A percentile compares a stretch with the other conserved stretches of the same genome.
These are phyloP conservation scores for Aleadryas rufinucha DNA, from an alignment of 2,113 vertebrate species.

Conservation along the genomic window DNA sequence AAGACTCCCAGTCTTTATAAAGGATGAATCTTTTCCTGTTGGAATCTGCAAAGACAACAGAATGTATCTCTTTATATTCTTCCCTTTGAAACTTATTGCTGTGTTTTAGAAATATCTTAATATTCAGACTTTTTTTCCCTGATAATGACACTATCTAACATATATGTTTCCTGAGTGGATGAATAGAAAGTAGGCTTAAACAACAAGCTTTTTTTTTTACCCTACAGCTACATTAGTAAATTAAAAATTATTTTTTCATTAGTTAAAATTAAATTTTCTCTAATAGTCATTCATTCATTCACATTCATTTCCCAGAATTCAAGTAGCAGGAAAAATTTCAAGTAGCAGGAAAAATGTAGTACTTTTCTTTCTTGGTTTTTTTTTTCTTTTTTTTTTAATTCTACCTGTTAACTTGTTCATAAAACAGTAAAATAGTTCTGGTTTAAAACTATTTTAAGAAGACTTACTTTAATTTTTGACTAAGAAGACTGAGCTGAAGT, in stretches of 20 bases:
- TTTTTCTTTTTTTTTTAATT: neutral
- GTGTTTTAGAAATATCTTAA: neutral
- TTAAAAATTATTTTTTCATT: neutral
- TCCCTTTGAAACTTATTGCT: neutral
- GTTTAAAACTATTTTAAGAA: neutral
- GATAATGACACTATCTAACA: neutral
- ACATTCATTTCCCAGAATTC: neutral
- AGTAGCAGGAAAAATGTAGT: neutral
- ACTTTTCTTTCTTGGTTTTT: neutral
- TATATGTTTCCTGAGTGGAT: neutral
- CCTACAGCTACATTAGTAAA: neutral
- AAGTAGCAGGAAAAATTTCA: neutral
- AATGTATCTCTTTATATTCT: neutral
- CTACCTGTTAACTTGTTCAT: neutral
- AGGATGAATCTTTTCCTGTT: neutral
- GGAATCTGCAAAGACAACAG: neutral
- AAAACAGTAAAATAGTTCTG: neutral
- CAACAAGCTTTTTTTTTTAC: neutral
- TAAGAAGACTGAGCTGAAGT: neutral
- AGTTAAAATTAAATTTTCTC: neutral
- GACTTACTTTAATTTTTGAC: neutral
- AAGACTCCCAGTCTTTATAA: neutral
- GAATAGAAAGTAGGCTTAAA: neutral
- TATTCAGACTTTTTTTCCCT: neutral
- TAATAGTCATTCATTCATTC: neutral